Conservation (phyloP, 2,888 invertebrate species). For the Piscicola geometra region DNA sequence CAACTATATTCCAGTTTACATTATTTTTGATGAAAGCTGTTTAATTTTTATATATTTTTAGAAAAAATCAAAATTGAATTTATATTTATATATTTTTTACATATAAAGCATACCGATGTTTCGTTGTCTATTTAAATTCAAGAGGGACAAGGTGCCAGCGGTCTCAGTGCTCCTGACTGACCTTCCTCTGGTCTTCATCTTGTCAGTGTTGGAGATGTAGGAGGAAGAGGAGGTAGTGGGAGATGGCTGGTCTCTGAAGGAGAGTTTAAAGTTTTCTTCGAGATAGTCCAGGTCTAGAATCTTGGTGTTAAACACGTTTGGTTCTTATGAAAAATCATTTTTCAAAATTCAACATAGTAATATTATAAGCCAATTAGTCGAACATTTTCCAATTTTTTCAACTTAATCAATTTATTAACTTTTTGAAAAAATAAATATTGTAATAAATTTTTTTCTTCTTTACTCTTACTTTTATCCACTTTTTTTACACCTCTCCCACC, state of each 20-base stretch:
- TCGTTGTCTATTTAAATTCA: slow-evolving; percentile 5
- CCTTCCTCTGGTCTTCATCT: background rate
- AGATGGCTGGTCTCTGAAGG: background rate
- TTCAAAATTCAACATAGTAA: background rate
- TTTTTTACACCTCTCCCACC: background rate
- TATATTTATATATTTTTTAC: no score
- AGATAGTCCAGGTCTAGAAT: slow-evolving; percentile 22
- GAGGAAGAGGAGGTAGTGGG: background rate
- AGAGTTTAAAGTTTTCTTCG: slow-evolving; percentile 15
- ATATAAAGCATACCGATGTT: no score
- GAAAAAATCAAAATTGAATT: no score
- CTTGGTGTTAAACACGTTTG: background rate
- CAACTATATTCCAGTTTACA: no score
- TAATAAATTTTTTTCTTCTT: no score
- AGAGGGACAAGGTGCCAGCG: background rate
- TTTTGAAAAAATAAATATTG: no score
- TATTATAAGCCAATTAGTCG: background rate
- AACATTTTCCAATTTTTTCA: no score
- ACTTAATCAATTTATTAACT: no score
- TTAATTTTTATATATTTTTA: no score
- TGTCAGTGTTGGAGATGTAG: background rate
- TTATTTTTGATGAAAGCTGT: no score
- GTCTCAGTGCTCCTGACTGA: background rate
- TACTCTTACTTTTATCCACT: background rate
- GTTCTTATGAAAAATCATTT: background rate